Conservation (phyloP, 2,797 vertebrate genomes). For the Pyrocephalus nanus region DNA sequence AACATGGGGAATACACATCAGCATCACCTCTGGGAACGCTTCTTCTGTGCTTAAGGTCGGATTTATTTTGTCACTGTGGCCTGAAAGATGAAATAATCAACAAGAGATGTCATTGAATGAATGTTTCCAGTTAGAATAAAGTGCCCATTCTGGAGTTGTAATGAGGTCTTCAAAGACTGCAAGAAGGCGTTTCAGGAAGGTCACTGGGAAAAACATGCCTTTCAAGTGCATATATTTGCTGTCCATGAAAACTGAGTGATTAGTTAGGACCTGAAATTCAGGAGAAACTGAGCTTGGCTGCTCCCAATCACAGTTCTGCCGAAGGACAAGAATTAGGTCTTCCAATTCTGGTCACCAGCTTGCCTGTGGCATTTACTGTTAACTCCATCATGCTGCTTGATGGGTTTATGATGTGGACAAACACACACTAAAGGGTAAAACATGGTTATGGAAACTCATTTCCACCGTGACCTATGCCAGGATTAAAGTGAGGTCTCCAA, state of each 20-base stretch:
- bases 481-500: background rate
- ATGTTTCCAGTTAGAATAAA: rapidly evolving
- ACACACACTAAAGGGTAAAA: background rate
- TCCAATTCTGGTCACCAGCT: background rate
- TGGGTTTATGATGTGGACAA: slow-evolving; percentile 3
- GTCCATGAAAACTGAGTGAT: background rate
- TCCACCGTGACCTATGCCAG: background rate
- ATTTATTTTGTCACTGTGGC: background rate
- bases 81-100: background rate
- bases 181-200: background rate
- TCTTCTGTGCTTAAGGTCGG: background rate
- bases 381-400: background rate
- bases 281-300: background rate
- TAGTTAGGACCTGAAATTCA: background rate
- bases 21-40: background rate
- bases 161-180: background rate
- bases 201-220: background rate
- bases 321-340: background rate
- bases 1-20: background rate
- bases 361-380: background rate
- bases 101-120: background rate
- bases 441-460: background rate
- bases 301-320: background rate
- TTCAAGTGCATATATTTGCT: background rate
- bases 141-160: background rate